These are phyloP conservation scores for Drosophila dives DNA, from an alignment of 2,888 invertebrate species.

Conservation along the genomic window DNA sequence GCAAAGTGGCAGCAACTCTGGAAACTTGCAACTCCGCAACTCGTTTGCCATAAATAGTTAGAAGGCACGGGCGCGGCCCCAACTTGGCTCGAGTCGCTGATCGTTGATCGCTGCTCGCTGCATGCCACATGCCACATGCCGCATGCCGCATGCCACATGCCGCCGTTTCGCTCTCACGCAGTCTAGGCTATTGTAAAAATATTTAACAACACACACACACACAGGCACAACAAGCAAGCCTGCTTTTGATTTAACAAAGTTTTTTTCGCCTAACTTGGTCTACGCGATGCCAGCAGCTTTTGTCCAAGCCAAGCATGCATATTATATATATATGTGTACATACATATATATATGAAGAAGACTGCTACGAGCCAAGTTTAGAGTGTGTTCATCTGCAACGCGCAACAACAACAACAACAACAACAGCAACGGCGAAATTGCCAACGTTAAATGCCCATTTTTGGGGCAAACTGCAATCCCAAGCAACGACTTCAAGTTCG, in stretches of 20 bases:
- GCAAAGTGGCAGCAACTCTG: slow-evolving; percentile 30
- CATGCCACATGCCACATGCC: slow-evolving; percentile 46
- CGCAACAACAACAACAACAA: slow-evolving; percentile 12
- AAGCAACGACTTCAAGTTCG: slow-evolving; percentile 2
- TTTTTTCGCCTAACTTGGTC: slow-evolving; percentile 74
- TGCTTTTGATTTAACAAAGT: slow-evolving; percentile 67
- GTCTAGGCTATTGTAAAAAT: slow-evolving; percentile 74
- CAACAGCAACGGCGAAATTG: slow-evolving; percentile 27
- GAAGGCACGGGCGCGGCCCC: slow-evolving; percentile 81
- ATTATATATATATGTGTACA: slow-evolving; percentile 27
- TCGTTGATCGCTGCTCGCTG: slow-evolving; percentile 28
- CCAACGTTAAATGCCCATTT: slow-evolving; percentile 79
- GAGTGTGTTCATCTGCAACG: slow-evolving; percentile 45
- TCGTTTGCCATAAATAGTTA: slow-evolving; percentile 80
- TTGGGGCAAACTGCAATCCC: slow-evolving; percentile 52
- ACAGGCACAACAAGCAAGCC: slow-evolving; percentile 20
- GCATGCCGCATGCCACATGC: slow-evolving; percentile 24
- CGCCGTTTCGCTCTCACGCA: slow-evolving; percentile 61
- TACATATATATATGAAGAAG: slow-evolving; percentile 10
- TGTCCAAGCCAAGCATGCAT: slow-evolving; percentile 28
- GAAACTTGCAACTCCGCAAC: slow-evolving; percentile 45
- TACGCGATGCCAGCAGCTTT: slow-evolving; percentile 51
- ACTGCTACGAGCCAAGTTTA: slow-evolving; percentile 38
- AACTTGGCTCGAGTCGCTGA: slow-evolving; percentile 50
- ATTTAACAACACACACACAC: slow-evolving; percentile 57